Base-by-base conservation (phyloP, 2,888 invertebrate genomes). In the Noctua pronuba region DNA sequence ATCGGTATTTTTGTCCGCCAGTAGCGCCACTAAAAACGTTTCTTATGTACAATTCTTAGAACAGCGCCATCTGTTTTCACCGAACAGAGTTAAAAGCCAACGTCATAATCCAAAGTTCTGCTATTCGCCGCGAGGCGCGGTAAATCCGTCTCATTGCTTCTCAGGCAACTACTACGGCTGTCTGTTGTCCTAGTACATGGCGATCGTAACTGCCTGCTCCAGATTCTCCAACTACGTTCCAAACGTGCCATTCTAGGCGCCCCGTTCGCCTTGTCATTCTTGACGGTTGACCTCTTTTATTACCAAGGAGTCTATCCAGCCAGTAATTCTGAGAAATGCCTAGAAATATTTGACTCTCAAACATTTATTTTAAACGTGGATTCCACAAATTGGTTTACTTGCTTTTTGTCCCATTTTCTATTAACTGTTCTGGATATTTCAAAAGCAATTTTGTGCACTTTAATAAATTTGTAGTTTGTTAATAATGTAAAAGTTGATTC, bases 191-290 rank as follows among this genome's bases (percentile, higher is more conserved):
- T 96, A 92, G 95, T 96, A 96, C 94, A 93, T 94, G 94, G 96
- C 96, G 96, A 96, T 96, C 95, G 95, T 94, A 95, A 95, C 95
- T 93, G 95, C 95, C 96, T 96, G 96, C 96, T 96, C 96, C 96
- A 96, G 96, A 96, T 96, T 96, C 96, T 96, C 96, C 95, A 95
- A 93, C 89, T 90, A 94, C 96, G 96, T 96, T 96, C 96, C 96
- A 91, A 95, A 90, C 96, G 94, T 96, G 92, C 96, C 95, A 94
- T 93, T 93, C 88, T 89, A 82, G 80, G 75, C 73, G 84, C 84
- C 82, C 79, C 86, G 73, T 71, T 75, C 73, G 67, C 65, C 76
- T 69, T 76, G 86, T 84, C 81, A 75, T 79, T 74, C 86, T 83
- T 86, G 73, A 73, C 66, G 66, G 83, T 49, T 83, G 86, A 86